Evolutionary conservation across 2,797 vertebrate genomes (phyloP).

Genomic region (Sebastes dallii): DNA sequence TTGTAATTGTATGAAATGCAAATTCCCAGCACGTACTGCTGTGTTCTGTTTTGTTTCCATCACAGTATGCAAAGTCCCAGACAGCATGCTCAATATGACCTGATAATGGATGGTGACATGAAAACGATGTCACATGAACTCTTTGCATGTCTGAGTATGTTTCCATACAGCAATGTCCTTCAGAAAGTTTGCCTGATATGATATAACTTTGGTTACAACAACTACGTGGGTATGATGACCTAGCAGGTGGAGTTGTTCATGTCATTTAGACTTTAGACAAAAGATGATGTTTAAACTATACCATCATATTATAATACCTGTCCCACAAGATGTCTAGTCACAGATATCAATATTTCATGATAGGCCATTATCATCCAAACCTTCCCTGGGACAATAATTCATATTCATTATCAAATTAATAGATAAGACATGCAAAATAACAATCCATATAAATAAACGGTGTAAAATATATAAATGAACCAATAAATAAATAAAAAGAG

Average conservation of each 20-base stretch:
- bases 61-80: slow-evolving; percentile 3
- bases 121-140: not conserved
- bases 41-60: not conserved
- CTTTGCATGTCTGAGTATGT: not conserved
- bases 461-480: not conserved
- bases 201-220: not conserved
- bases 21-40: not conserved
- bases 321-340: too few species aligned
- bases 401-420: not conserved
- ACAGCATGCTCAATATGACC: not conserved
- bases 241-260: not conserved
- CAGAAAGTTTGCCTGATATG: not conserved
- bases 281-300: too few species aligned
- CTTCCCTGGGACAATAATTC: too few species aligned
- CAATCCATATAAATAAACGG: not conserved
- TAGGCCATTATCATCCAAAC: too few species aligned
- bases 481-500: not conserved
- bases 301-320: too few species aligned
- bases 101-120: not conserved
- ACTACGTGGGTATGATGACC: not conserved
- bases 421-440: not conserved
- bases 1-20: not conserved
- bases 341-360: not conserved
- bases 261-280: too few species aligned
- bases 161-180: not conserved